phyloP scores from a whole-genome alignment of 1,140 invertebrate genomes.

The Cataglyphis hispanica region DNA sequence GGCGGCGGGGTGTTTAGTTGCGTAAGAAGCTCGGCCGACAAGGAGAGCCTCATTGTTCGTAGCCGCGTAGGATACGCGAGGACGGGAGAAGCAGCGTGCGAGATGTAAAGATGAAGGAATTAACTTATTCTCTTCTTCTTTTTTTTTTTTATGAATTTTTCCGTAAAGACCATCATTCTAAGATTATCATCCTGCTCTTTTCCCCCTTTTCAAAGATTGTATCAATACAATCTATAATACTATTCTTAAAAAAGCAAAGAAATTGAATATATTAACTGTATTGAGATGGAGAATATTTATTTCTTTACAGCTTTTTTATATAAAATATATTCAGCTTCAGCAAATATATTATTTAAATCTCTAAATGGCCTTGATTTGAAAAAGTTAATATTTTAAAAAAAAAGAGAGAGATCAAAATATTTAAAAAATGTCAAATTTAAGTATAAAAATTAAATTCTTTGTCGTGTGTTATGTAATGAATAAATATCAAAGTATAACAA shows the following conservation, averaged over 20 bases:
- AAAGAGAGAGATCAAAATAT: too few relatives aligned
- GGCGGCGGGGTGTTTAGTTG: slow-evolving; percentile 64
- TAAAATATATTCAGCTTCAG: too few relatives aligned
- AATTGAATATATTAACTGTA: background rate
- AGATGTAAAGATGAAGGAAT: background rate
- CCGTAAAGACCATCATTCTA: background rate
- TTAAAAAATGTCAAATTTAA: background rate
- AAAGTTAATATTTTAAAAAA: background rate
- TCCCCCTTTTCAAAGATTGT: background rate
- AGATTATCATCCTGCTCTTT: too few relatives aligned
- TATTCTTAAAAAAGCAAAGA: background rate
- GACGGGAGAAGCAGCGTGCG: background rate
- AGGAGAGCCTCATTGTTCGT: slow-evolving; percentile 49
- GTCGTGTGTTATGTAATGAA: background rate
- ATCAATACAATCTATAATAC: background rate
- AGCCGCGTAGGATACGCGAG: background rate
- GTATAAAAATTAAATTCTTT: background rate
- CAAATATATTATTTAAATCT: too few relatives aligned
- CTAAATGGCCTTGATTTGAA: background rate
- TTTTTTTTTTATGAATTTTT: background rate
- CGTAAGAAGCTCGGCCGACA: slow-evolving; percentile 46
- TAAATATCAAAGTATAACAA: background rate
- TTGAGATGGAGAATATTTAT: background rate
- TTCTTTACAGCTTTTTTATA: slow-evolving; percentile 7
- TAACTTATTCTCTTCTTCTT: background rate